Conservation (phyloP, 2,113 vertebrate species). For the Rhombomys opimus region DNA sequence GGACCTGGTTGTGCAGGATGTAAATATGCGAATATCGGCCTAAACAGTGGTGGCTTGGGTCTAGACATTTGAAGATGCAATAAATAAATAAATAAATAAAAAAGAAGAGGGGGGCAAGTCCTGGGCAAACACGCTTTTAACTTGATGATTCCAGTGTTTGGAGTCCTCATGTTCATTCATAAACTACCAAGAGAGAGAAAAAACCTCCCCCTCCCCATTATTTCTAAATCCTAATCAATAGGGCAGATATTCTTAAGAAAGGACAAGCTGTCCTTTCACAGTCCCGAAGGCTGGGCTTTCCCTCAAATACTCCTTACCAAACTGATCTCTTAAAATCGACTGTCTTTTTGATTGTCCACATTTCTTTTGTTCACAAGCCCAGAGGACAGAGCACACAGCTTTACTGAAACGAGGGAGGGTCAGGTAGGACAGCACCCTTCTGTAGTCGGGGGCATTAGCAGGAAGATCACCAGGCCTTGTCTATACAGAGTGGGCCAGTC, state of each 20-base stretch:
- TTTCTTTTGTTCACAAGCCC: constrained; percentile 32
- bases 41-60: too few species aligned
- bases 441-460: background rate
- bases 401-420: constrained; percentile 31
- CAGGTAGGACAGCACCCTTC: too few species aligned
- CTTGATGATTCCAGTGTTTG: background rate
- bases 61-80: background rate
- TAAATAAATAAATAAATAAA: too few species aligned
- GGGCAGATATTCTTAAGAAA: background rate
- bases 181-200: background rate
- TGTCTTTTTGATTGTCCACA: constrained; percentile 8
- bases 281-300: background rate
- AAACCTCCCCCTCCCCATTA: background rate
- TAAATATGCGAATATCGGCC: background rate
- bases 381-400: background rate
- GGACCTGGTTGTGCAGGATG: rapidly evolving
- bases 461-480: background rate
- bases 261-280: background rate
- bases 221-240: constrained; percentile 4
- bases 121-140: background rate
- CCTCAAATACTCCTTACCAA: background rate
- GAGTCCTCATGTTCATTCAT: background rate
- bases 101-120: rapidly evolving
- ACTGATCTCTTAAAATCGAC: background rate
- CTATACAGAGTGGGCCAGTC: background rate